Conservation (phyloP, 2,797 vertebrate genomes). For the Vipera ursinii region DNA sequence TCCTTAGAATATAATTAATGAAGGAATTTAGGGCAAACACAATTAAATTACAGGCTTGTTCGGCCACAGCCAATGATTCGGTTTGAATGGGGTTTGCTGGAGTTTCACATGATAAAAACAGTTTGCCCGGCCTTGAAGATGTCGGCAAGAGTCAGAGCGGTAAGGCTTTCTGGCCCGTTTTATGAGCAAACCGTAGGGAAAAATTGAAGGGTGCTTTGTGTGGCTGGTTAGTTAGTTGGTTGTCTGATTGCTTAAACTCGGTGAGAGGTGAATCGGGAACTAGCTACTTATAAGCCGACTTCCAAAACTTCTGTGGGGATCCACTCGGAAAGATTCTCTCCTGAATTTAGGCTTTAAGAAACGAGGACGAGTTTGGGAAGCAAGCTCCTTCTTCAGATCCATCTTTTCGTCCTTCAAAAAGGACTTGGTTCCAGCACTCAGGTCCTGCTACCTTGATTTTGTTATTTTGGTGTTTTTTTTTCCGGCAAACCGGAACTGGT, state of each 20-base stretch:
- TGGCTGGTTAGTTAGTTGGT: background rate
- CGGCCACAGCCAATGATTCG: background rate
- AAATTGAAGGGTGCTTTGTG: background rate
- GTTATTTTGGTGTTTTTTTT: background rate
- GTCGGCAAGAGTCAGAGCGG: background rate
- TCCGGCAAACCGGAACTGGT: background rate
- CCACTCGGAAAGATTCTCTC: background rate
- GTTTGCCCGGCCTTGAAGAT: background rate
- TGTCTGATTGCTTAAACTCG: background rate
- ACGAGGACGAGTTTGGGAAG: background rate
- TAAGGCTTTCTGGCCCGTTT: fast-evolving
- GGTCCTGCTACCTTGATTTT: background rate
- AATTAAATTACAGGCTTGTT: conserved; percentile 21
- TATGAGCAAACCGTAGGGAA: background rate
- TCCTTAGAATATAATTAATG: background rate
- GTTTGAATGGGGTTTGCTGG: background rate
- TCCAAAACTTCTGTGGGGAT: background rate
- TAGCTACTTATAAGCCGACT: background rate
- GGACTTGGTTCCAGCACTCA: background rate
- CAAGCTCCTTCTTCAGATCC: background rate
- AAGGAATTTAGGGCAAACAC: conserved; percentile 29
- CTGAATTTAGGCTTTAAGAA: background rate
- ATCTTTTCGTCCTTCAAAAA: background rate
- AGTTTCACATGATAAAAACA: conserved; percentile 17
- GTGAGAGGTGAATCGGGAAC: background rate